Evolutionary conservation across 2,113 vertebrate genomes (phyloP), one percentile per base, ranked within the genome.

Genomic region (Xiphias gladius): DNA sequence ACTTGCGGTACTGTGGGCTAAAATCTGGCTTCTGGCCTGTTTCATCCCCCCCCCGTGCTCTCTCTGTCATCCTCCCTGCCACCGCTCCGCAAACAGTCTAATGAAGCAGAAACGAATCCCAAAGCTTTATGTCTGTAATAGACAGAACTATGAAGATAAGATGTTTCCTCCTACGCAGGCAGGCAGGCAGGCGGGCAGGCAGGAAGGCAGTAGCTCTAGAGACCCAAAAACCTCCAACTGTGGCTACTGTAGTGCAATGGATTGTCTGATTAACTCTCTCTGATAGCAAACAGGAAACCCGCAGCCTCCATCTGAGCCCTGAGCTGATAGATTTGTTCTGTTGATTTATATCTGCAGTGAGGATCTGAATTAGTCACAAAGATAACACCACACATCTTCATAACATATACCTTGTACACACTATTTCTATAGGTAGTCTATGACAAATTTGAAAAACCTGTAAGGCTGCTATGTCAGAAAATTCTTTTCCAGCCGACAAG

Each of bases 141-240:
- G 83, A 87, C 81, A 32, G 71, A 88, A 78, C 82, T 85, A 86
- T 86, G 87, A 90, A 90, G 88, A 88, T 79, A 85, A 88, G 88
- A 91, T 87, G 88, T 86, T 91, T 78, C 86, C 91, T 89, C 91
- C 93, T 86, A 93, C 90, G 80, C 91, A 80, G 68, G 59, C 85
- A 89, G 71, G 70, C 86, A 88, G 87, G 70, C 89, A 88, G 80
- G 80, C 91, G 79, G 68, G 59, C 85, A 89, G 71, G 70, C 86
- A 88, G 87, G 70, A 87, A 88, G 80, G 91, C 87, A 84, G 84
- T 13, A 84, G 82, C 86, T 88, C 55, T 26, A 54, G 84, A 86
- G 76, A 87, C 82, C 46, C 20, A n/a, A 87, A 89, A 83, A 89
- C 84, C 87, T 90, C 80, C 79, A 80, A 79, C 64, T 86, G 78